phyloP scores from a whole-genome alignment of 2,113 vertebrate species.

The Boulengeromyrus knoepffleri region DNA sequence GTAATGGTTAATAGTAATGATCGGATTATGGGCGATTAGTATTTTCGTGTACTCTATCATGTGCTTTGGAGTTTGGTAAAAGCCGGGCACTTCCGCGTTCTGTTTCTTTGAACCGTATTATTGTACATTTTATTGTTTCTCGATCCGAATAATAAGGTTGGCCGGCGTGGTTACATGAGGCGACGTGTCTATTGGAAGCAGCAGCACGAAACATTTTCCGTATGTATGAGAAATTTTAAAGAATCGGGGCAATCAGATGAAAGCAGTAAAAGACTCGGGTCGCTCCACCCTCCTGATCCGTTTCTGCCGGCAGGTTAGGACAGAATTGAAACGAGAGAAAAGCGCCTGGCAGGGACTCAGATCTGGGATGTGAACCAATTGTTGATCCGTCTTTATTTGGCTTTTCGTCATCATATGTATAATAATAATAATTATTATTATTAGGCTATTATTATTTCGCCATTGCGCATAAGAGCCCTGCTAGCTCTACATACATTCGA shows the following conservation, averaged over 20 bases:
- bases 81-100: constrained; percentile 15
- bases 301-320: constrained; percentile 2
- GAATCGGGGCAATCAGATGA: background rate
- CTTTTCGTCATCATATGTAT: background rate
- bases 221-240: background rate
- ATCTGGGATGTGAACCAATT: background rate
- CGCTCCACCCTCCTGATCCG: background rate
- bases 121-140: background rate
- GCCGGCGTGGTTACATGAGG: background rate
- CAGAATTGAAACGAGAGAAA: background rate
- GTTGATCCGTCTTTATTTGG: background rate
- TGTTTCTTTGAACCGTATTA: background rate
- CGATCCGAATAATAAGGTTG: background rate
- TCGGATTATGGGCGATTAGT: background rate
- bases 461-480: background rate
- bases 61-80: constrained; percentile 5
- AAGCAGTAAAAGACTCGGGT: background rate
- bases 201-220: background rate
- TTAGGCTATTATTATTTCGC: background rate
- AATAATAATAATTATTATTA: background rate
- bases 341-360: background rate
- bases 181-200: background rate
- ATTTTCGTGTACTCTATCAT: background rate
- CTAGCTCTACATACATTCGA: background rate
- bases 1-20: background rate